Conservation (phyloP, 1,140 invertebrate species). For the Ctenoplectra terminalis region DNA sequence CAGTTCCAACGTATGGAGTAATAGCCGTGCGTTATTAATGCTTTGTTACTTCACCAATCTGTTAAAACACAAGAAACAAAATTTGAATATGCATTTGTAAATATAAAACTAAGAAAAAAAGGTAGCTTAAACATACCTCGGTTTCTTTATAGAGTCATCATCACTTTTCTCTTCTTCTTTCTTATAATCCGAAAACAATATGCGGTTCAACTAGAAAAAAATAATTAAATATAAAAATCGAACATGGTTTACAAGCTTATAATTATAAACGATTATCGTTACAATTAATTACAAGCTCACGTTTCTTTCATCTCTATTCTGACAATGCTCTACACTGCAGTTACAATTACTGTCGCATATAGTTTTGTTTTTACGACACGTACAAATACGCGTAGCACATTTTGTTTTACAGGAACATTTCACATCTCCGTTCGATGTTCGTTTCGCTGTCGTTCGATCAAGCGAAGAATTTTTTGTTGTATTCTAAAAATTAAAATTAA, state of each 20-base stretch:
- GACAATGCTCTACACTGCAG: slow-evolving; percentile 82
- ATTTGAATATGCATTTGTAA: not conserved
- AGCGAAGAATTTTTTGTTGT: slow-evolving; percentile 52
- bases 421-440: slow-evolving; percentile 82
- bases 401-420: slow-evolving; percentile 85
- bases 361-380: slow-evolving; percentile 83
- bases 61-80: not conserved
- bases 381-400: slow-evolving; percentile 84
- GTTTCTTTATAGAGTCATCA: slow-evolving; percentile 22
- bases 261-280: not conserved
- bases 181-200: slow-evolving; percentile 24
- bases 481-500: slow-evolving; percentile 62
- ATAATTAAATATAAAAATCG: not conserved
- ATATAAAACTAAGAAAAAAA: no score
- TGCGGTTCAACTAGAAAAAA: slow-evolving; percentile 29
- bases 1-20: no score
- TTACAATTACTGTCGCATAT: slow-evolving; percentile 83
- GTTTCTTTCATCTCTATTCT: slow-evolving; percentile 77
- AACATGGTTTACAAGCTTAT: not conserved
- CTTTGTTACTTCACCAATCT: not conserved
- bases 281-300: slow-evolving; percentile 62
- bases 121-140: slow-evolving; percentile 26
- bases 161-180: not conserved
- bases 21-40: no score
- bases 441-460: slow-evolving; percentile 76